Evolutionary conservation across 1,140 invertebrate genomes (phyloP), one percentile per base, ranked within the genome.

Genomic region (Euschistus heros): DNA sequence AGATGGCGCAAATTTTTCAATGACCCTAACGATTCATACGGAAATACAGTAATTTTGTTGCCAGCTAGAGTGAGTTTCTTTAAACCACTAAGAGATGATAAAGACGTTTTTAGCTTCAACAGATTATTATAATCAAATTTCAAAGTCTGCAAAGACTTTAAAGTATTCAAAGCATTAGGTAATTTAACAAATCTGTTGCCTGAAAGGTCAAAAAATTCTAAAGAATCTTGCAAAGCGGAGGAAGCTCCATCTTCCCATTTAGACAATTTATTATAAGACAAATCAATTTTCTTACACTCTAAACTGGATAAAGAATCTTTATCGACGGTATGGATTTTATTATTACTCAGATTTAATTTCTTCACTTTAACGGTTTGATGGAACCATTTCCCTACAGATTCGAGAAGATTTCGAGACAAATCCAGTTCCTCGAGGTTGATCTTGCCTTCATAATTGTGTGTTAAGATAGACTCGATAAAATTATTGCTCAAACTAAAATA

Each of bases 191-290:
- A 76, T 66, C 84, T 80, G 72, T 93, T 93, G 68, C 88, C 84
- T 67, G 92, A 90, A 54, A 93, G 74, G 74, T 92, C 91, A 54
- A 94, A 73, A 71, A 89, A 89, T 69, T 92, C 89, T 10, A 94
- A 75, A 44, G 80, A 83, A 59, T 86, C 80, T 62, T 83, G 82
- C 0, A 89, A 74, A 0, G 86, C 86, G 27, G 80, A 76, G 71
- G 92, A 89, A 42, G 87, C 82, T 55, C 83, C 77, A 0, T 83
- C 78, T 68, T 90, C 81, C 30, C 91, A 79, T 0, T 77, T 76
- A 60, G 77, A 77, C 10, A 93, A 79, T 65, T 81, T 81, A 73
- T 94, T 94, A 59, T 86, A 85, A 0, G 88, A 87, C 61, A 94
- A 74, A 52, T 90, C 87, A 6, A 93, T 79, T 68, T 87, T 80